Percentiles rank a stretch among this genome's conserved stretches.
phyloP scores from a whole-genome alignment of 2,888 invertebrate genomes.

The Drosophila acutilabella region DNA sequence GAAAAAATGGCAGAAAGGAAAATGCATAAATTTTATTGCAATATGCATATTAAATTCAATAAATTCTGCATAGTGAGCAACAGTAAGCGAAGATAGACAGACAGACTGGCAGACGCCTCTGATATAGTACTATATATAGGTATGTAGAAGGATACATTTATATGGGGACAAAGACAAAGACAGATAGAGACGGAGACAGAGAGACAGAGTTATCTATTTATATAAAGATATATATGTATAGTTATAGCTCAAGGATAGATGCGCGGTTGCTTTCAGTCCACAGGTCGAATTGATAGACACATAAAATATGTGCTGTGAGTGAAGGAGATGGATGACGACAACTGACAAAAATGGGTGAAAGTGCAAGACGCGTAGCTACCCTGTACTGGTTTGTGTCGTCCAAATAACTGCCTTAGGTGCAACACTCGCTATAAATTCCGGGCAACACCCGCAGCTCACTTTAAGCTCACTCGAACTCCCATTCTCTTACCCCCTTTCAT shows the following conservation, averaged over 20 bases:
- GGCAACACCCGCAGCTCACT: too few relatives aligned
- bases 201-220: conserved; percentile 1
- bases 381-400: neutral
- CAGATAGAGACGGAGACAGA: neutral
- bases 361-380: neutral
- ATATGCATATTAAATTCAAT: conserved; percentile 79
- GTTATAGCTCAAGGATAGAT: conserved; percentile 56
- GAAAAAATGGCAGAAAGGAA: conserved; percentile 27
- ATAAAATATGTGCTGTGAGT: conserved; percentile 48
- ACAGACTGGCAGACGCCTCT: conserved; percentile 48
- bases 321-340: conserved; percentile 28
- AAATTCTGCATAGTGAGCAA: conserved; percentile 54
- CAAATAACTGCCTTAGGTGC: too few relatives aligned
- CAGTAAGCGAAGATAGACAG: conserved; percentile 31
- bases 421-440: too few relatives aligned
- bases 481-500: neutral
- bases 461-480: neutral
- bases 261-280: conserved; percentile 43
- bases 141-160: conserved; percentile 2
- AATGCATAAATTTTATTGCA: conserved; percentile 67
- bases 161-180: neutral
- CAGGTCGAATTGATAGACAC: conserved; percentile 72
- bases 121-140: conserved; percentile 8
- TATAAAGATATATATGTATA: conserved; percentile 14
- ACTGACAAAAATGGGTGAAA: neutral